phyloP scores from a whole-genome alignment of 2,888 invertebrate genomes.

The Rhamnusium bicolor region DNA sequence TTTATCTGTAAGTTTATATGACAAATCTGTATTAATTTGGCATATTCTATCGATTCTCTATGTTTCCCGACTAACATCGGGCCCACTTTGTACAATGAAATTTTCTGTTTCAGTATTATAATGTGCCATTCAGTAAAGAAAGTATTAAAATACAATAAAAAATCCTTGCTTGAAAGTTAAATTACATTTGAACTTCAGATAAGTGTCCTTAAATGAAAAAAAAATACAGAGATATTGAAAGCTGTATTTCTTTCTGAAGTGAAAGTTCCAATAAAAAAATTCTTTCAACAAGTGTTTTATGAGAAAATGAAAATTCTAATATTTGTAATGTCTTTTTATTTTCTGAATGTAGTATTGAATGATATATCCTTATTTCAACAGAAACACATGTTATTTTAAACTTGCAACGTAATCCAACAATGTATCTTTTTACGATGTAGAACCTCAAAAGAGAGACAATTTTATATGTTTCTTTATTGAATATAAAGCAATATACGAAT shows the following conservation, averaged over 20 bases:
- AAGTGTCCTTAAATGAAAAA: too few relatives aligned
- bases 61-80: too few relatives aligned
- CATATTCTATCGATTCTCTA: too few relatives aligned
- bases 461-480: conserved; percentile 20
- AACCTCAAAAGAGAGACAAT: conserved; percentile 38
- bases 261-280: background rate
- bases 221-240: too few relatives aligned
- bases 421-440: background rate
- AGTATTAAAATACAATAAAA: too few relatives aligned
- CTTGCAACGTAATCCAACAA: conserved; percentile 7
- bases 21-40: too few relatives aligned
- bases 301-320: background rate
- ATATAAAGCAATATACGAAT: conserved; percentile 26
- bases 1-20: too few relatives aligned
- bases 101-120: too few relatives aligned
- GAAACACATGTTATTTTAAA: background rate
- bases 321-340: background rate
- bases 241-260: background rate
- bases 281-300: background rate
- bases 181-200: too few relatives aligned
- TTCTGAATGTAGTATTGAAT: background rate
- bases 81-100: too few relatives aligned
- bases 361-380: background rate
- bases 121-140: too few relatives aligned
- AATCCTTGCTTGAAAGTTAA: too few relatives aligned